These are phyloP conservation scores for Sinella curviseta DNA, from an alignment of 1,140 invertebrate species.

Conservation along the genomic window DNA sequence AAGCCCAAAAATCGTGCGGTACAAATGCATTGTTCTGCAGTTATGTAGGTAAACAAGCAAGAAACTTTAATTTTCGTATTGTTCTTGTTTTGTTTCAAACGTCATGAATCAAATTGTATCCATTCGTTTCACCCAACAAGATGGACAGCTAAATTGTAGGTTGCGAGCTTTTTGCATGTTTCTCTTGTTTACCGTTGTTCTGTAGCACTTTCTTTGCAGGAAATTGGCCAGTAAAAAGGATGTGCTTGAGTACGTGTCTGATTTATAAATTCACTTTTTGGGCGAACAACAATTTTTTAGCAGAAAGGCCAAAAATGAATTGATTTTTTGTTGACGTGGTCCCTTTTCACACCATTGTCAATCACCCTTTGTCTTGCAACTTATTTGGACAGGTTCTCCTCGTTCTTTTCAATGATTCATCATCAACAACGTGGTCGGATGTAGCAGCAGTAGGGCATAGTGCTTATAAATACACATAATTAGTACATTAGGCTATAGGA, in stretches of 20 bases:
- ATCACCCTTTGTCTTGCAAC: too few species aligned
- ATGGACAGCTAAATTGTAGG: neutral
- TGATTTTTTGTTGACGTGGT: too few species aligned
- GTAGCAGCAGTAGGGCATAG: too few species aligned
- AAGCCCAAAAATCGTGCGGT: neutral
- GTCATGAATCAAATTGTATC: slow-evolving; percentile 8
- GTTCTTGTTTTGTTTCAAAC: neutral
- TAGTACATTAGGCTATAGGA: neutral
- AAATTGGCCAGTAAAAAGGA: slow-evolving; percentile 11
- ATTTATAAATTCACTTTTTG: too few species aligned
- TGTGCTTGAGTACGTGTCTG: neutral
- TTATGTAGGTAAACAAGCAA: neutral
- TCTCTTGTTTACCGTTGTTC: too few species aligned
- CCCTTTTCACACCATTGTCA: too few species aligned
- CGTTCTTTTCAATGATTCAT: too few species aligned
- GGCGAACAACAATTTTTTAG: too few species aligned
- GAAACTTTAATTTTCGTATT: neutral
- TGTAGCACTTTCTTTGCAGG: too few species aligned
- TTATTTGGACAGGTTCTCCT: too few species aligned
- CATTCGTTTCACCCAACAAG: slow-evolving; percentile 2
- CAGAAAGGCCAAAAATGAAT: too few species aligned
- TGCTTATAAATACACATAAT: neutral
- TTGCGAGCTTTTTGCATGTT: neutral
- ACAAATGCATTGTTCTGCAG: neutral
- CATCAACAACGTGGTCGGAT: too few species aligned